A percentile compares a stretch with the other conserved stretches of the same genome.
phyloP scores from a whole-genome alignment of 2,113 vertebrate species.

The Parus major region DNA sequence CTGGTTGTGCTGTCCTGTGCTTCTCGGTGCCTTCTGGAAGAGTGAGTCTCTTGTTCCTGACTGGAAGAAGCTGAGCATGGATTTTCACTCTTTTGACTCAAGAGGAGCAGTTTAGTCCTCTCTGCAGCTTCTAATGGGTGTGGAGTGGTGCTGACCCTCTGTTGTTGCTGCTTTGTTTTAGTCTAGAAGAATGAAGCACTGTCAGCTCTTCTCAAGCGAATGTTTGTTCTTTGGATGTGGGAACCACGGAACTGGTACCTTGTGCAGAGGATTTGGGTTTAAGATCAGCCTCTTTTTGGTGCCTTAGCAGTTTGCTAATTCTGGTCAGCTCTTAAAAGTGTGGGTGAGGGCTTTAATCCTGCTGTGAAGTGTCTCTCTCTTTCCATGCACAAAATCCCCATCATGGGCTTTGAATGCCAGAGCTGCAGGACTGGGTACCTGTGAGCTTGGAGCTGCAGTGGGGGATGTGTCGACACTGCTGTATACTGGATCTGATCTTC shows the following conservation, averaged over 20 bases:
- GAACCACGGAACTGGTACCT: fast-evolving
- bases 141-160: background rate
- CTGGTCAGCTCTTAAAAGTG: background rate
- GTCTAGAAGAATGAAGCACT: background rate
- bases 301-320: background rate
- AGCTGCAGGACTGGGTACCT: background rate
- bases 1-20: fast-evolving
- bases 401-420: fast-evolving
- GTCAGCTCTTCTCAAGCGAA: background rate
- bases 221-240: background rate
- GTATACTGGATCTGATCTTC: background rate
- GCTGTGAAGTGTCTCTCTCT: background rate
- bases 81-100: background rate
- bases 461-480: background rate
- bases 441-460: background rate
- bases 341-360: background rate
- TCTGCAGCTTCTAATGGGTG: background rate
- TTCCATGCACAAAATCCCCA: background rate
- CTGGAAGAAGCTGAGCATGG: background rate
- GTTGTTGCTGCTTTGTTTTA: background rate
- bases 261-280: background rate
- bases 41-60: background rate
- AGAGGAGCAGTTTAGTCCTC: background rate
- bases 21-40: background rate
- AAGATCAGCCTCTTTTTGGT: background rate